Base-by-base conservation (phyloP, 2,888 invertebrate species). In the Rotaria macrura region DNA sequence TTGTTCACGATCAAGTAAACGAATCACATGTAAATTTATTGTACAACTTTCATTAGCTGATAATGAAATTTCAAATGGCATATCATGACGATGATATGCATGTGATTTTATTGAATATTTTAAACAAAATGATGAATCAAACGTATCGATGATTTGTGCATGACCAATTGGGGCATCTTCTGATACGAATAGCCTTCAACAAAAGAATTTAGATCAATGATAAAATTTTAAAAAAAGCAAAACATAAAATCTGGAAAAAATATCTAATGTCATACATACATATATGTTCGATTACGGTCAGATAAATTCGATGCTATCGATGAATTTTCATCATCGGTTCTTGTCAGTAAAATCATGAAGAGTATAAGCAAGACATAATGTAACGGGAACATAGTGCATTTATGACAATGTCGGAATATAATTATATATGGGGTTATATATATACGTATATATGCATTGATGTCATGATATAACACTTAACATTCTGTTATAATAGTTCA, bases 1-100 rank as follows among this genome's bases (percentile, higher is more conserved):
- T 79, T 79, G 79, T 79, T 79, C 79, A 43, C 79, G 79, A 43
- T 79, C 79, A n/a, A 79, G 43, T n/a, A 40, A 40, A 43, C n/a
- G 40, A 25, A 79, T 43, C 12, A 79, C 43, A 43, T 79, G 40
- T 79, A 79, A 43, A 40, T 40, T 43, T 79, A 79, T 43, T 43
- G 40, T 43, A 43, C 79, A 79, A 79, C 43, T 79, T 43, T 79
- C 79, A 79, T 40, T 43, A n/a, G 25, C 43, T 43, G 12, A 38
- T 43, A 79, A 79, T n/a, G 14, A n/a, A 14, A 79, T 79, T n/a
- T 79, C 79, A 43, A 79, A 79, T 25, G 79, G 43, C 43, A 43
- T 12, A n/a, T 79, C 79, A 43, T 79, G 25, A 43, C 34, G 29
- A 65, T 43, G 23, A 43, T 40, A 79, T 9, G 14, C 25, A 43